phyloP scores from a whole-genome alignment of 2,888 invertebrate species.

The Aphrophora alni region DNA sequence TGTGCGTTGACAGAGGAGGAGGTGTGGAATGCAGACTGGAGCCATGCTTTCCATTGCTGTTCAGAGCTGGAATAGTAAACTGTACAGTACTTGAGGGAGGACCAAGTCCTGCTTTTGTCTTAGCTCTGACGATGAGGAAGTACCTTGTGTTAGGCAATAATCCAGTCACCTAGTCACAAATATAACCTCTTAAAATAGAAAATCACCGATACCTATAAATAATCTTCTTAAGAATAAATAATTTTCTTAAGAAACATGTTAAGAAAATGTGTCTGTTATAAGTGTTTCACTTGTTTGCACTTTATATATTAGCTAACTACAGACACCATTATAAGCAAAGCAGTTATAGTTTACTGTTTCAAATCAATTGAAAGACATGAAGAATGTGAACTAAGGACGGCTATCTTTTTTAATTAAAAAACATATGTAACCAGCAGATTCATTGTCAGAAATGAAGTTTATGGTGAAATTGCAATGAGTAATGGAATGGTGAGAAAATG shows the following conservation, averaged over 20 bases:
- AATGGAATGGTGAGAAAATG: too few species aligned
- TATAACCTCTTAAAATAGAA: background rate
- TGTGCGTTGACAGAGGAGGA: constrained; percentile 50
- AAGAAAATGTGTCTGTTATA: too few species aligned
- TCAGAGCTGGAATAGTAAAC: constrained; percentile 54
- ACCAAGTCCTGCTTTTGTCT: constrained; percentile 62
- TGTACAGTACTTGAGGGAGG: constrained; percentile 57
- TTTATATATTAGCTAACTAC: too few species aligned
- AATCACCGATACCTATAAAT: background rate
- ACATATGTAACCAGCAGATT: too few species aligned
- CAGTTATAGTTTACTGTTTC: too few species aligned
- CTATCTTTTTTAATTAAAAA: too few species aligned
- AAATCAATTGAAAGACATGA: too few species aligned
- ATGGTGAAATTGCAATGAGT: too few species aligned
- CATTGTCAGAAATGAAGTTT: too few species aligned
- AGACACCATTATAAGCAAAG: too few species aligned
- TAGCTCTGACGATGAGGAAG: constrained; percentile 61
- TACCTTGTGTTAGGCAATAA: constrained; percentile 59
- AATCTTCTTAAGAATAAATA: background rate
- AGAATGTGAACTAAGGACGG: too few species aligned
- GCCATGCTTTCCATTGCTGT: constrained; percentile 47
- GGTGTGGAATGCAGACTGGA: constrained; percentile 53
- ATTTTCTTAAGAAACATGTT: background rate
- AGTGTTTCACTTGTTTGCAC: too few species aligned
- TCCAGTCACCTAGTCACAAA: constrained; percentile 55